Conservation (phyloP, 2,797 vertebrate species). For the Esox masquinongy region DNA sequence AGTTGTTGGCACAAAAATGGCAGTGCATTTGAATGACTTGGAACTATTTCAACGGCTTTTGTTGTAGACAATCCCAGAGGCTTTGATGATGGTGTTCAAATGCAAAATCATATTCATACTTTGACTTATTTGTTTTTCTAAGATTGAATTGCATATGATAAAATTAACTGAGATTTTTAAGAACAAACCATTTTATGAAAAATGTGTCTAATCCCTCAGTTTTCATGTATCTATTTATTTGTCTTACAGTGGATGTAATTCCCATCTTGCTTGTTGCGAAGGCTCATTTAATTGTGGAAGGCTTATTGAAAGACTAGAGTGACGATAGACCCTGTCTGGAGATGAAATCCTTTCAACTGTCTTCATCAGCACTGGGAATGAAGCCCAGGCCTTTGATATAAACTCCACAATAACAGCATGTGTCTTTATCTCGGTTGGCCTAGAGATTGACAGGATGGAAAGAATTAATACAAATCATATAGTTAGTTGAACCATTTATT, state of each 20-base stretch:
- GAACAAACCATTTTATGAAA: not conserved
- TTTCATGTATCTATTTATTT: not conserved
- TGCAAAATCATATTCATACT: not conserved
- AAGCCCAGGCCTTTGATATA: not conserved
- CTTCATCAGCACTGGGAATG: constrained; percentile 1
- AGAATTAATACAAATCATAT: not conserved
- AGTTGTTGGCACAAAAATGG: not conserved
- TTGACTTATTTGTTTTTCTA: not conserved
- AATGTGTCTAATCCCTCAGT: not conserved
- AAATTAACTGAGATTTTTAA: not conserved
- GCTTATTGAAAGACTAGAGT: constrained; percentile 1
- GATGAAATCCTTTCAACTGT: not conserved
- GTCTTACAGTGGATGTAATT: not conserved
- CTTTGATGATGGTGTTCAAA: not conserved
- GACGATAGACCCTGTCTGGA: constrained; percentile 7
- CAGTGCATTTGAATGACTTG: not conserved
- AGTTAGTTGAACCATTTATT: not conserved
- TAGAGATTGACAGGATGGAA: not conserved
- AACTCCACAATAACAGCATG: not conserved
- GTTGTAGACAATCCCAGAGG: not conserved
- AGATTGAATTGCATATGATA: not conserved
- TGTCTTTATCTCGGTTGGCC: not conserved
- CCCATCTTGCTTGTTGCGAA: not conserved
- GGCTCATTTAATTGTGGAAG: not conserved
- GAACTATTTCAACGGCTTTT: not conserved